A percentile compares a stretch with the other conserved stretches of the same genome.
These are phyloP conservation scores for Pachyuromys duprasi DNA, from an alignment of 2,797 vertebrate genomes.

Conservation along the genomic window DNA sequence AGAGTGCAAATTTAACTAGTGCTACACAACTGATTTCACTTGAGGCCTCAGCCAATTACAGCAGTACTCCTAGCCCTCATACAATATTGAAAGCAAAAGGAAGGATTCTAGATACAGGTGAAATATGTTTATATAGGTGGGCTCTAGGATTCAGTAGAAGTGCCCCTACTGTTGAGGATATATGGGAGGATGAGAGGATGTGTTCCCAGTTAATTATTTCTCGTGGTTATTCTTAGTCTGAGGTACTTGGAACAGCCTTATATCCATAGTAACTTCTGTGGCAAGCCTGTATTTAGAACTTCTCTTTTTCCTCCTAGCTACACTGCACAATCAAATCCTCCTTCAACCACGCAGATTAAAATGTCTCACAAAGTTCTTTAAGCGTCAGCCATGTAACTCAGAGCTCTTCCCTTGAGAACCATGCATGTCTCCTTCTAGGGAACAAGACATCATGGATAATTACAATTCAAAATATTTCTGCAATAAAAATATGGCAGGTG, in stretches of 20 bases:
- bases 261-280: constrained; percentile 28
- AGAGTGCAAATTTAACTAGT: neutral
- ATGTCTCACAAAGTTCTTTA: constrained; percentile 42
- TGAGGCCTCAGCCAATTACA: neutral
- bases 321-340: neutral
- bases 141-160: neutral
- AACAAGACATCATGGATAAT: constrained; percentile 70
- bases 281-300: constrained; percentile 2
- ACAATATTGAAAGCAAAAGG: neutral
- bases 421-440: constrained; percentile 29
- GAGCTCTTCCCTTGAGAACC: constrained; percentile 68
- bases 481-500: constrained; percentile 67
- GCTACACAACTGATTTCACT: neutral
- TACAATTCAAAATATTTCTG: constrained; percentile 75
- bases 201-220: neutral
- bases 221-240: constrained; percentile 3
- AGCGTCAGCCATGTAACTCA: constrained; percentile 62
- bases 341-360: constrained; percentile 50
- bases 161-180: neutral
- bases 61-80: fast-evolving
- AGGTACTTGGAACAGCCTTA: neutral
- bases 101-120: neutral
- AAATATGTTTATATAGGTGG: neutral
- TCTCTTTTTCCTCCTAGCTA: constrained; percentile 1
- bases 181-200: neutral